A percentile compares a stretch with the other conserved stretches of the same genome.
Conservation (phyloP, 2,797 vertebrate genomes). For the Spondyliosoma cantharus region DNA sequence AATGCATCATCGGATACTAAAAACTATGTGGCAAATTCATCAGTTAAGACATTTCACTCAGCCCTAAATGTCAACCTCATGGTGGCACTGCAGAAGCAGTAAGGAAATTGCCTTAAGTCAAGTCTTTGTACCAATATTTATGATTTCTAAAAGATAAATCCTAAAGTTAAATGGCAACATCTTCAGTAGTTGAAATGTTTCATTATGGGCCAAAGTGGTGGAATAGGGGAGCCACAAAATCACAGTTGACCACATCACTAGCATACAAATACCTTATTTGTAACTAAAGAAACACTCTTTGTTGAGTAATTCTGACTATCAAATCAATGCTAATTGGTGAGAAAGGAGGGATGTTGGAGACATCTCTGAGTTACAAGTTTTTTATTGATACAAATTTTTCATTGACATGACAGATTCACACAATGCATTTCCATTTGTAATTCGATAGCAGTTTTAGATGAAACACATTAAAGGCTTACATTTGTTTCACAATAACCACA, state of each 20-base stretch:
- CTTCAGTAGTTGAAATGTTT: background rate
- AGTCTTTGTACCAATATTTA: too few species aligned
- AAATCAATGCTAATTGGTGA: background rate
- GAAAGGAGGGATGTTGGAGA: background rate
- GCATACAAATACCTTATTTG: too few species aligned
- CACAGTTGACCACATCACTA: too few species aligned
- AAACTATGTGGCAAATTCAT: background rate
- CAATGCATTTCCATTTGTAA: background rate
- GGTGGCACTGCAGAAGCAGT: too few species aligned
- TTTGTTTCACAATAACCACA: constrained; percentile 4
- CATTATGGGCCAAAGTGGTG: too few species aligned
- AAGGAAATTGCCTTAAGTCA: too few species aligned
- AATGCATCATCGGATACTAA: background rate
- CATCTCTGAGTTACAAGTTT: background rate
- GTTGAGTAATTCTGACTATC: background rate
- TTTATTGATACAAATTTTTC: constrained; percentile 29
- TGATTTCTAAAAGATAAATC: too few species aligned
- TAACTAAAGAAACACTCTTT: too few species aligned
- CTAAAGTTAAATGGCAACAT: background rate
- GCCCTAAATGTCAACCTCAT: too few species aligned
- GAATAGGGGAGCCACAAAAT: too few species aligned
- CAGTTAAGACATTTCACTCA: background rate
- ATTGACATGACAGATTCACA: constrained; percentile 15
- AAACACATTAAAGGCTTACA: constrained; percentile 11
- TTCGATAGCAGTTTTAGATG: constrained; percentile 1